These are phyloP conservation scores for Lates calcarifer DNA, from an alignment of 2,113 vertebrate genomes.

Conservation along the genomic window DNA sequence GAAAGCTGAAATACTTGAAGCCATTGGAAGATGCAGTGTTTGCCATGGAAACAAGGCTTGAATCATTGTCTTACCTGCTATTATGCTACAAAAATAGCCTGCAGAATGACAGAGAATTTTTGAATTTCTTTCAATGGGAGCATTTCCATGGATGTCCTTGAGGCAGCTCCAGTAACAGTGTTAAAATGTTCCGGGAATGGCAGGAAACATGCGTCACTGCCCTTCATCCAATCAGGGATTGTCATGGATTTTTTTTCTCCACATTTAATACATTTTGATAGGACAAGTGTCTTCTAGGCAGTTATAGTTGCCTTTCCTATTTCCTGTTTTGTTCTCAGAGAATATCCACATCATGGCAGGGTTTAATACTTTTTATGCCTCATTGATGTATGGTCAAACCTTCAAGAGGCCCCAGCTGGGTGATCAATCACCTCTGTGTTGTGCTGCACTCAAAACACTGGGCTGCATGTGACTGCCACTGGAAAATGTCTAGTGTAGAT, in stretches of 20 bases:
- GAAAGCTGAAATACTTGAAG: constrained; percentile 50
- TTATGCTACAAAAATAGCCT: constrained; percentile 51
- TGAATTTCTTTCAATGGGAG: constrained; percentile 50
- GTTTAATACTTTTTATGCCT: constrained; percentile 64
- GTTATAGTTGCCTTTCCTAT: constrained; percentile 14
- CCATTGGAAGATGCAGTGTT: constrained; percentile 42
- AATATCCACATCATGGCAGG: constrained; percentile 27
- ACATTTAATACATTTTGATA: constrained; percentile 42
- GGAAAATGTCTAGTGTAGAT: constrained; percentile 24
- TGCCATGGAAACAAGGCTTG: constrained; percentile 76
- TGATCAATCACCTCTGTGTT: constrained; percentile 62
- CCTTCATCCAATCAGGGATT: constrained; percentile 42
- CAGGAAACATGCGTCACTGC: constrained; percentile 51
- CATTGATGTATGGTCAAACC: constrained; percentile 65
- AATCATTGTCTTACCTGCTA: constrained; percentile 49
- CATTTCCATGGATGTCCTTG: constrained; percentile 61
- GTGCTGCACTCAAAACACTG: constrained; percentile 35
- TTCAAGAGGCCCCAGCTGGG: constrained; percentile 45
- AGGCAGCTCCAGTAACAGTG: constrained; percentile 44
- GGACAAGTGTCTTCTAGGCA: constrained; percentile 19
- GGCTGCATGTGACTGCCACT: constrained; percentile 11
- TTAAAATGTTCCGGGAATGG: constrained; percentile 54
- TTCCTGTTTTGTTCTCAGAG: constrained; percentile 43
- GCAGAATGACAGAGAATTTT: constrained; percentile 24
- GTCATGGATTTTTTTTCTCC: neutral